phyloP scores from a whole-genome alignment of 2,888 invertebrate species.

The Andrena haemorrhoa region DNA sequence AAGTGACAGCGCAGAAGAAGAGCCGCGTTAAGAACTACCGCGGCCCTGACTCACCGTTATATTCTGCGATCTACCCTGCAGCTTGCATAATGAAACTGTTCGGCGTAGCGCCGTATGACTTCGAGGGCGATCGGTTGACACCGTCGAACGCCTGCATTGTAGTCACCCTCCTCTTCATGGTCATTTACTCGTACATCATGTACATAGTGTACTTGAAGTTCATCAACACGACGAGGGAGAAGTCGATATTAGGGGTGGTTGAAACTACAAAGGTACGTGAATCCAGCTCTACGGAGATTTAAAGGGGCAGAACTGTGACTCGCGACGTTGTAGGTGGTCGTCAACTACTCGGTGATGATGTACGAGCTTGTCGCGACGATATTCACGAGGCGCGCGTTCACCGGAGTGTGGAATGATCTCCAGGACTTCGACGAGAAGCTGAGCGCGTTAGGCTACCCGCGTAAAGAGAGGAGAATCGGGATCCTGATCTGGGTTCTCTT shows the following conservation, averaged over 20 bases:
- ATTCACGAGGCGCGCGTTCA: conserved; percentile 67
- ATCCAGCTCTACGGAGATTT: background rate
- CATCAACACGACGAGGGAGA: conserved; percentile 26
- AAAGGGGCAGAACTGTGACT: rapidly evolving
- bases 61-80: conserved; percentile 76
- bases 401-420: conserved; percentile 77
- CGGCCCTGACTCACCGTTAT: conserved; percentile 77
- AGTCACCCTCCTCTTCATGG: conserved; percentile 59
- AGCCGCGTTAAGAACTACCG: conserved; percentile 44
- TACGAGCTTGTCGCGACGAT: conserved; percentile 67
- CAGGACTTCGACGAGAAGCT: conserved; percentile 78
- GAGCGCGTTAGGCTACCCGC: conserved; percentile 71
- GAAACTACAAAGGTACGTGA: conserved; percentile 77
- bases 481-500: conserved; percentile 71
- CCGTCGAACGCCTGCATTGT: conserved; percentile 69
- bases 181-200: conserved; percentile 65
- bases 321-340: conserved; percentile 36
- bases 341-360: conserved; percentile 72
- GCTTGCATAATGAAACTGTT: conserved; percentile 76
- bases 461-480: conserved; percentile 61
- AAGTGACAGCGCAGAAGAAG: conserved; percentile 8
- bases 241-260: conserved; percentile 66
- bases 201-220: conserved; percentile 56
- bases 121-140: conserved; percentile 70
- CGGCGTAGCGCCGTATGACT: conserved; percentile 81